phyloP scores from a whole-genome alignment of 2,888 invertebrate genomes.

The Cyclophora albipunctata region DNA sequence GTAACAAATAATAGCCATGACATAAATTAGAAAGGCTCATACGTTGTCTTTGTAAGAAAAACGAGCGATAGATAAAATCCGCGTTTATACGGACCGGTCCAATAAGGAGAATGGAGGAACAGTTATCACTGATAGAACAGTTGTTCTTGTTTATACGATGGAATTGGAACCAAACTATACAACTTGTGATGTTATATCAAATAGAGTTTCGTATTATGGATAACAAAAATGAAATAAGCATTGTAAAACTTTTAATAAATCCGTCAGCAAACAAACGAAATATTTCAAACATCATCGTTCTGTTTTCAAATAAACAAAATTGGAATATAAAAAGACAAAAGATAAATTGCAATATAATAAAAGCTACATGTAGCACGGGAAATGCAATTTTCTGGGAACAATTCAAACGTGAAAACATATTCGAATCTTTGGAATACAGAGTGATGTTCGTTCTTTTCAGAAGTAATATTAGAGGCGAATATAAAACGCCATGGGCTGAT shows the following conservation, averaged over 20 bases:
- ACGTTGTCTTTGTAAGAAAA: constrained; percentile 52
- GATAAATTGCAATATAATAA: no score
- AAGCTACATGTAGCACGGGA: no score
- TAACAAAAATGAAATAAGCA: constrained; percentile 1
- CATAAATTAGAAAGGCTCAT: constrained; percentile 58
- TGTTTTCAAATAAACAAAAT: neutral
- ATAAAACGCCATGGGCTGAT: constrained; percentile 39
- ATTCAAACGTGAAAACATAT: no score
- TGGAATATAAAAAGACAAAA: no score
- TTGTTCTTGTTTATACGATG: constrained; percentile 36
- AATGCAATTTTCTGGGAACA: no score
- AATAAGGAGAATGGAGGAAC: constrained; percentile 56
- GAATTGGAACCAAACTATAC: constrained; percentile 22
- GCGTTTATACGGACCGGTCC: constrained; percentile 47
- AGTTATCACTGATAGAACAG: constrained; percentile 40
- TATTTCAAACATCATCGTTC: neutral
- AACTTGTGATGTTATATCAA: constrained; percentile 17
- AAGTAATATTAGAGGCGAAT: constrained; percentile 48
- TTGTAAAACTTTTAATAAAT: neutral
- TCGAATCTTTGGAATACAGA: constrained; percentile 8
- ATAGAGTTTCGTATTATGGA: constrained; percentile 20
- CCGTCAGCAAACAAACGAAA: neutral
- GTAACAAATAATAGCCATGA: constrained; percentile 47
- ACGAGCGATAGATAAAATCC: constrained; percentile 41
- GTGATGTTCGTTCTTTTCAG: constrained; percentile 35